Evolutionary conservation across 2,888 invertebrate genomes (phyloP), one percentile per base, ranked within the genome.

Genomic region (Parnassius apollo): DNA sequence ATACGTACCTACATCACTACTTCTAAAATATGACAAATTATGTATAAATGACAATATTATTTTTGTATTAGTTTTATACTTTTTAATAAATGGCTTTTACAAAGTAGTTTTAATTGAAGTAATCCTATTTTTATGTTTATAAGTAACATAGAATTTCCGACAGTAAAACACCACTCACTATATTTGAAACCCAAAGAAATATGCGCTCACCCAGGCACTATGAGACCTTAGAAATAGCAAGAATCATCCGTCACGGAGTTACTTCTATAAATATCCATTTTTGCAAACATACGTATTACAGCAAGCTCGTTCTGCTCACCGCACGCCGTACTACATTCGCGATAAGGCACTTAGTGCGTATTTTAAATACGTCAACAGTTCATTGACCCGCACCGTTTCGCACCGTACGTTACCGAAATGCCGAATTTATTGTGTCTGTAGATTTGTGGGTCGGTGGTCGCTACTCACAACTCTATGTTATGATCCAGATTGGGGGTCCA

Each of bases 401-500:
- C 87, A 81, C 78, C 82, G 85, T 83, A 83, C 85, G 85, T 82
- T 35, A 35, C 4, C 7, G 7, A 4, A 7, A 7, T 85, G 85
- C 80, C 85, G 85, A 89, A 86, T 86, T 88, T 86, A 89, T 88
- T 90, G 89, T 91, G 91, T 89, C 89, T 91, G 88, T 91, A 91
- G 89, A 88, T 90, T 90, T 91, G 86, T 91, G 85, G 91, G 91
- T 91, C 90, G 88, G 82, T 83, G 83, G 83, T 81, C 66, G 72
- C 64, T 52, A 57, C 73, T 73, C 71, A 66, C 66, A 59, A 61
- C 66, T 83, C 83, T 86, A 84, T 79, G 83, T 88, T 86, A 89
- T 87, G 35, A 35, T 85, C 88, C 81, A 81, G 82, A 83, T 81
- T 80, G 80, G 86, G 89, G 88, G 83, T 83, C 85, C 87, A 83